Evolutionary conservation across 2,888 invertebrate species (phyloP).

Genomic region (Eristalis arbustorum): DNA sequence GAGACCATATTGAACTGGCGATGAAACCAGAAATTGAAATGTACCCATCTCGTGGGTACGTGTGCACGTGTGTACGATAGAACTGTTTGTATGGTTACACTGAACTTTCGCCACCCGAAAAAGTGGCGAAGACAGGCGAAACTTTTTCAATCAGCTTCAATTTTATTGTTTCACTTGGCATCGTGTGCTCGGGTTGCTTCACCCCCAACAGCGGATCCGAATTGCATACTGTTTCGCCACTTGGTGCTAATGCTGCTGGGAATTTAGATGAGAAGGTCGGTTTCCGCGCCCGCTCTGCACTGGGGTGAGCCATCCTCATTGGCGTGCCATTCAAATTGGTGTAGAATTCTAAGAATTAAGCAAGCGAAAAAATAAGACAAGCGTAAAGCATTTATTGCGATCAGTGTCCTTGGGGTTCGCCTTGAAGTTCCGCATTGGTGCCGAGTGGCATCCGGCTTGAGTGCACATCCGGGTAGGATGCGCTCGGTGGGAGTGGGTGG

Average conservation of each 20-base stretch:
- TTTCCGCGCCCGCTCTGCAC: neutral
- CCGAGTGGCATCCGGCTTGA: neutral
- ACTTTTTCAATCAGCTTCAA: conserved; percentile 63
- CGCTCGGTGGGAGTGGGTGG: neutral
- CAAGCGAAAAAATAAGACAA: conserved; percentile 39
- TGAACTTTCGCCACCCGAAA: conserved; percentile 43
- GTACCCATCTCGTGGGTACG: conserved; percentile 34
- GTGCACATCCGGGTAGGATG: neutral
- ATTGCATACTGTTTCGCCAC: conserved; percentile 6
- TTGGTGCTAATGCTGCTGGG: neutral
- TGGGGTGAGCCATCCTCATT: neutral
- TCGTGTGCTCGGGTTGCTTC: neutral
- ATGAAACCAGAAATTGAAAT: conserved; percentile 56
- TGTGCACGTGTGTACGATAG: conserved; percentile 23
- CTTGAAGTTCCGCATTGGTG: conserved; percentile 17
- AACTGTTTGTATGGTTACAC: conserved; percentile 32
- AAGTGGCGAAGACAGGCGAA: conserved; percentile 44
- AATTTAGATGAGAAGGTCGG: neutral
- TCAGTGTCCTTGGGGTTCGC: conserved; percentile 21
- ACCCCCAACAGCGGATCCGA: neutral
- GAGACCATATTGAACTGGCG: conserved; percentile 53
- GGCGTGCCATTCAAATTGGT: conserved; percentile 49
- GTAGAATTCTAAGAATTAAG: conserved; percentile 43
- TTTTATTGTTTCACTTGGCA: conserved; percentile 59
- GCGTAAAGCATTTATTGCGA: conserved; percentile 45